Evolutionary conservation across 1,140 invertebrate genomes (phyloP), one percentile per base, ranked within the genome.

Genomic region (Aethina tumida): DNA sequence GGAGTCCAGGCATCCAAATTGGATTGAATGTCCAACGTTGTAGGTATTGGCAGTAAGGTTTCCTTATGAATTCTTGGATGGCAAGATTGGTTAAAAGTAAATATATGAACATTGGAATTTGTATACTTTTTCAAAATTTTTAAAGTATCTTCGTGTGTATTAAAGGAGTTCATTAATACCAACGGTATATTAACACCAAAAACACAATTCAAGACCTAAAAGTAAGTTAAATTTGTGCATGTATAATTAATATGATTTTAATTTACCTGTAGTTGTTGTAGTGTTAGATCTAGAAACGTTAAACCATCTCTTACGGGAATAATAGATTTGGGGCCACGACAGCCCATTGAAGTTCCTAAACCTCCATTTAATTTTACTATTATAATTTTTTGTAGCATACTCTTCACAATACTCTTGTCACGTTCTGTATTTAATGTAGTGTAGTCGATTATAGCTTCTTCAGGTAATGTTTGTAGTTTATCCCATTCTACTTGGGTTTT

Each of bases 131-230:
- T 75, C 35, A 99, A 81, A 17, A 89, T 80, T 67, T 92, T 94
- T 61, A 92, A 79, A 0, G 96, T 99, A 53, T 99, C 97, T 53
- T 92, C 92, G 56, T 99, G 90, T 0, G 97, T 99, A 60, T 99
- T 99, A 65, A 99, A 99, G 0, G 95, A 99, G 64, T 99, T 96
- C 97, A 99, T 99, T 29, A 99, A 68, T 13, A 99, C 90, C 27
- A 99, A 66, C 2, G 97, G 97, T 1, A 99, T 93, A 65, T 94
- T 89, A 16, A 83, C 82, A n/a, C n/a, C n/a, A n/a, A n/a, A n/a
- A n/a, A n/a, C n/a, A n/a, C n/a, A n/a, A n/a, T n/a, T n/a, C n/a
- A n/a, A n/a, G n/a, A n/a, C n/a, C n/a, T n/a, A 5, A 10, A 10
- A 26, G n/a, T 2, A 13, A 26, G 5, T 26, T n/a, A 10, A 26